These are phyloP conservation scores for Psephotus haematonotus DNA, from an alignment of 2,113 vertebrate species.

Conservation along the genomic window DNA sequence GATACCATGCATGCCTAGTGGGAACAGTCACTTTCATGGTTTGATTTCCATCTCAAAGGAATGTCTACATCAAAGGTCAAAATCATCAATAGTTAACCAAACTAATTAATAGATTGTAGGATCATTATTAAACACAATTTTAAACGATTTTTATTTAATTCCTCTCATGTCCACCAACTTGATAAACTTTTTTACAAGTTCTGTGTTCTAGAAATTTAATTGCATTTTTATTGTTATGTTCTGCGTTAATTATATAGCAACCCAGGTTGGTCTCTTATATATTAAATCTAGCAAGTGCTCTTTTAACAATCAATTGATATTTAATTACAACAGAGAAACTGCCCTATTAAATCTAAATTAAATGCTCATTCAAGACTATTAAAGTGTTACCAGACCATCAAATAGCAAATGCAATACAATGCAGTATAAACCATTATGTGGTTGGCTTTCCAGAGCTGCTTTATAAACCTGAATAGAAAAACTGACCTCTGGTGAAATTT, in stretches of 20 bases:
- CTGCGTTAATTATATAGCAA: conserved; percentile 49
- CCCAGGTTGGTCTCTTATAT: conserved; percentile 52
- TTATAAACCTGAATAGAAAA: background rate
- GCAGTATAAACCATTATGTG: background rate
- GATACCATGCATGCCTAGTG: background rate
- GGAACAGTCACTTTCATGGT: background rate
- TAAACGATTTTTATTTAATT: background rate
- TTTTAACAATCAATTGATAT: conserved; percentile 69
- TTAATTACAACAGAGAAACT: conserved; percentile 68
- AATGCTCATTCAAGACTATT: conserved; percentile 63
- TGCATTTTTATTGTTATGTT: conserved; percentile 31
- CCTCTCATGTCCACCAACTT: background rate
- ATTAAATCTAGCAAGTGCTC: conserved; percentile 62
- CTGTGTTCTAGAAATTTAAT: background rate
- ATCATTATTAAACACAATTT: background rate
- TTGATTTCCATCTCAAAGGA: conserved; percentile 38
- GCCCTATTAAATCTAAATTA: conserved; percentile 71
- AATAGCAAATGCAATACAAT: conserved; percentile 8
- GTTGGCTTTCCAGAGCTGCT: background rate
- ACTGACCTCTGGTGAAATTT: background rate
- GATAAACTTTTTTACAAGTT: conserved; percentile 22
- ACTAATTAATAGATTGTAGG: background rate
- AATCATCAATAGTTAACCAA: background rate
- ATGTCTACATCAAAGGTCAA: conserved; percentile 2
- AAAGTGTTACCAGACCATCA: conserved; percentile 55